Evolutionary conservation across 2,888 invertebrate species (phyloP).

Genomic region (Andrena dorsata): DNA sequence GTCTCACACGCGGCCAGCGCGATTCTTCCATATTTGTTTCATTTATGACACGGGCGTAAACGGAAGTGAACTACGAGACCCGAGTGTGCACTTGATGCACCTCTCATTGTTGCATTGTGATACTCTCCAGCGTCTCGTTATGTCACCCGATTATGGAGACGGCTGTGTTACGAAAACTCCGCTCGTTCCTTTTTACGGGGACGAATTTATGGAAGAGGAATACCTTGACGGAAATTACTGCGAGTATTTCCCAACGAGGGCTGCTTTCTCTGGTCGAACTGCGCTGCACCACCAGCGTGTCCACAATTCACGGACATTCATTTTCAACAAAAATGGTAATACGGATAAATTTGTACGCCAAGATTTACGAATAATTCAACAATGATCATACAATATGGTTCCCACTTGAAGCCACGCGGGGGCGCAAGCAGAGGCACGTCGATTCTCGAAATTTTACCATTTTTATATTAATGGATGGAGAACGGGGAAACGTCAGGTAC

Average conservation of each 20-base stretch:
- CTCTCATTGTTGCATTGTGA: slow-evolving; percentile 68
- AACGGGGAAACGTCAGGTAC: no score
- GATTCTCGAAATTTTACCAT: no score
- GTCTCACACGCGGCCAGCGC: not conserved
- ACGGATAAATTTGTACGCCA: no score
- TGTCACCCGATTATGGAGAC: slow-evolving; percentile 61
- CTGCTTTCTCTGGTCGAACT: slow-evolving; percentile 23
- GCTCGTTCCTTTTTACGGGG: slow-evolving; percentile 71
- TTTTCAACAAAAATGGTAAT: no score
- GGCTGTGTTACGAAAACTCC: slow-evolving; percentile 73
- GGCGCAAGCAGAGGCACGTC: no score
- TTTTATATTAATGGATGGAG: no score
- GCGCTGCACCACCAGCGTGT: slow-evolving; percentile 22
- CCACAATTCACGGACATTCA: slow-evolving; percentile 3
- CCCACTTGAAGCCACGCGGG: no score
- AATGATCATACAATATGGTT: no score
- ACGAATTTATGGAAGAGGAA: slow-evolving; percentile 72
- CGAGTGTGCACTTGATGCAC: slow-evolving; percentile 46
- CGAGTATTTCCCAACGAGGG: slow-evolving; percentile 32
- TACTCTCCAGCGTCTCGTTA: slow-evolving; percentile 60
- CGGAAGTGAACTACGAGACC: slow-evolving; percentile 39
- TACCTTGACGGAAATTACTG: slow-evolving; percentile 36
- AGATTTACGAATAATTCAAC: no score
- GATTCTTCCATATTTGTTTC: slow-evolving; percentile 51
- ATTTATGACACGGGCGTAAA: slow-evolving; percentile 56